Evolutionary conservation across 2,797 vertebrate species (phyloP).

Genomic region (Channa striata): DNA sequence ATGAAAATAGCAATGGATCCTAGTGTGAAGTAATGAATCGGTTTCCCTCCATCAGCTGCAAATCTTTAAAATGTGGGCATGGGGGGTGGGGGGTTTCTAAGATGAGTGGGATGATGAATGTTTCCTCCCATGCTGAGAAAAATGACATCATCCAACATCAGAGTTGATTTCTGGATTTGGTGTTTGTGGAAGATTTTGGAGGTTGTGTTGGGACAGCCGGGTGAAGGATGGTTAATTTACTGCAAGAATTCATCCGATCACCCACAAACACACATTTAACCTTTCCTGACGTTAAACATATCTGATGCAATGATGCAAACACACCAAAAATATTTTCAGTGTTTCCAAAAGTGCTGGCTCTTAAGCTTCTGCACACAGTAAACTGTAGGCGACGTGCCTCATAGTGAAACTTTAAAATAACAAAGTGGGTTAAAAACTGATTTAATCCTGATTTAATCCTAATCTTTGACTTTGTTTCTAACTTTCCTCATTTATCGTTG

Average conservation of each 20-base stretch:
- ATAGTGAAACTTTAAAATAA: too few relatives aligned
- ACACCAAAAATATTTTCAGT: too few relatives aligned
- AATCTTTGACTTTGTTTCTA: neutral
- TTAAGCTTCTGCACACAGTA: too few relatives aligned
- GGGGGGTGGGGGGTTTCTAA: neutral
- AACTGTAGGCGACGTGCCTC: too few relatives aligned
- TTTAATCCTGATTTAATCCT: too few relatives aligned
- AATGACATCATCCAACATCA: constrained; percentile 49
- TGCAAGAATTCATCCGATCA: constrained; percentile 3
- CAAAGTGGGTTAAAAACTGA: neutral
- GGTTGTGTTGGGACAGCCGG: constrained; percentile 32
- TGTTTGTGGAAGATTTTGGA: neutral
- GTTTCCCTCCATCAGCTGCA: constrained; percentile 3
- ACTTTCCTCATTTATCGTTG: neutral
- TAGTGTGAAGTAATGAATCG: too few relatives aligned
- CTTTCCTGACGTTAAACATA: too few relatives aligned
- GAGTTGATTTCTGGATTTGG: constrained; percentile 10
- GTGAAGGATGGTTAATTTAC: neutral
- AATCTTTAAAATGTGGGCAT: neutral
- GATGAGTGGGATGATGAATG: constrained; percentile 2
- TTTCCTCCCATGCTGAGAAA: constrained; percentile 9
- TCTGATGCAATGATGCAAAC: too few relatives aligned
- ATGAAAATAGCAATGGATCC: too few relatives aligned
- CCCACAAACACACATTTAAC: constrained; percentile 5
- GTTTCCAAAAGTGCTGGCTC: too few relatives aligned